Conservation (phyloP, 2,113 vertebrate species). For the Leptodactylus fuscus region DNA sequence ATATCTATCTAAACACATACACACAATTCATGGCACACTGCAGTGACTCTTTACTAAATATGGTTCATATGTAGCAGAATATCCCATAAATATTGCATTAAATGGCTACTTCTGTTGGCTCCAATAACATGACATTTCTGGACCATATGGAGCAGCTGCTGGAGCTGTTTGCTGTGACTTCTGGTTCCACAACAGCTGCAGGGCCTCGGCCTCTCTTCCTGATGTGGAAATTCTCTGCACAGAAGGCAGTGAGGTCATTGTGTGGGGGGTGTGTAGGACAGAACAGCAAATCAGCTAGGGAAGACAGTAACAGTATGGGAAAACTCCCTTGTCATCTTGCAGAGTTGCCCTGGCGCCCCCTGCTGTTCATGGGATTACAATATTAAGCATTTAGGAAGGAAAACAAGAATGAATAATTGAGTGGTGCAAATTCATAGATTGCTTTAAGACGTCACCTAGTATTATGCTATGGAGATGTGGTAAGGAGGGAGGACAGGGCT, state of each 20-base stretch:
- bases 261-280: neutral
- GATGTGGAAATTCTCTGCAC: conserved; percentile 7
- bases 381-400: neutral
- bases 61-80: too few relatives aligned
- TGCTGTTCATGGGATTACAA: neutral
- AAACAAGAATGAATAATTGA: neutral
- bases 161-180: neutral
- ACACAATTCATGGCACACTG: too few relatives aligned
- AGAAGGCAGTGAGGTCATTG: neutral
- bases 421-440: neutral
- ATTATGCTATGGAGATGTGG: neutral
- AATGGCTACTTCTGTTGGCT: too few relatives aligned
- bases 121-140: too few relatives aligned
- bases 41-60: too few relatives aligned
- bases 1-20: too few relatives aligned
- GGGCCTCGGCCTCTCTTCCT: neutral
- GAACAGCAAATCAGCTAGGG: conserved; percentile 5
- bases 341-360: neutral
- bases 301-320: neutral
- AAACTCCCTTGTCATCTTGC: neutral
- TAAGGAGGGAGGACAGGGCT: neutral
- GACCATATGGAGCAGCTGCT: too few relatives aligned
- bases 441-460: neutral
- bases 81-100: too few relatives aligned
- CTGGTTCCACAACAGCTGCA: neutral